Evolutionary conservation across 2,888 invertebrate genomes (phyloP).

Genomic region (Cataglyphis altisquamis): DNA sequence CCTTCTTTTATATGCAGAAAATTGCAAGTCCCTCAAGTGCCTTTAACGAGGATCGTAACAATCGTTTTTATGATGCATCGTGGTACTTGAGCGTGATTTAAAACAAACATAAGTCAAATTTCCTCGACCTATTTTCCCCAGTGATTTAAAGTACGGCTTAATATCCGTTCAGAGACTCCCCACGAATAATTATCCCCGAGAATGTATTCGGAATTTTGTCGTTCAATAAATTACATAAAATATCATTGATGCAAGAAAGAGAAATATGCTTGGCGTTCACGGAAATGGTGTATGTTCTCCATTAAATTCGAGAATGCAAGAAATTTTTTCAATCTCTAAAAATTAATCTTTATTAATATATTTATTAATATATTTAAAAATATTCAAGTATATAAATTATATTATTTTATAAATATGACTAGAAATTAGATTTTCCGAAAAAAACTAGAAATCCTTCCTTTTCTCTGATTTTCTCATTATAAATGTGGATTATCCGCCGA

Average conservation of each 20-base stretch:
- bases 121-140: neutral
- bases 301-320: neutral
- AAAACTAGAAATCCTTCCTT: neutral
- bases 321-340: neutral
- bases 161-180: constrained; percentile 20
- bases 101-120: neutral
- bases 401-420: neutral
- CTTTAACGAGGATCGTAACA: constrained; percentile 26
- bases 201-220: neutral
- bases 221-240: constrained; percentile 15
- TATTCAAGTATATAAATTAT: neutral
- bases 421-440: neutral
- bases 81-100: constrained; percentile 21
- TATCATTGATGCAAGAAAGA: neutral
- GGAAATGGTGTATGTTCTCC: neutral
- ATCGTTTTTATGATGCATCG: constrained; percentile 9
- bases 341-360: constrained; percentile 5
- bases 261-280: neutral
- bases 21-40: neutral
- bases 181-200: constrained; percentile 17
- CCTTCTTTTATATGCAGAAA: neutral
- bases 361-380: neutral
- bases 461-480: neutral
- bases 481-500: neutral
- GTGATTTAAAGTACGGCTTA: constrained; percentile 25